Evolutionary conservation across 2,113 vertebrate genomes (phyloP).

Genomic region (Myocastor coypus): DNA sequence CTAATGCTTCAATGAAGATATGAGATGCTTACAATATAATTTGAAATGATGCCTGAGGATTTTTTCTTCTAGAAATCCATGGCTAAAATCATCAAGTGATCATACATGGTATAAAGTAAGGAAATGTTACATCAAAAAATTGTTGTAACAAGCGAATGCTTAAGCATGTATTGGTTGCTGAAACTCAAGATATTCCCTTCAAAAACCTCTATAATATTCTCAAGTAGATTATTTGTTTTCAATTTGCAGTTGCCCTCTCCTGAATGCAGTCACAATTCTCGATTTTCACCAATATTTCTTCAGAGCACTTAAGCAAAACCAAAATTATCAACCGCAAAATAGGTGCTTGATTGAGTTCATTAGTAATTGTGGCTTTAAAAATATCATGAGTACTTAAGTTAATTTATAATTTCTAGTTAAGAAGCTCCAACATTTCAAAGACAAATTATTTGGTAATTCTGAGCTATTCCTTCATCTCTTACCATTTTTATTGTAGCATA

Average conservation of each 20-base stretch:
- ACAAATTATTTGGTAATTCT: neutral
- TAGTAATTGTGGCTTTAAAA: neutral
- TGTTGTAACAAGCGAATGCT: neutral
- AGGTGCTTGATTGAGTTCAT: neutral
- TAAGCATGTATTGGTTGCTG: neutral
- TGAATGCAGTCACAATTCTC: neutral
- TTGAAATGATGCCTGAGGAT: neutral
- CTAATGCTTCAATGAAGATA: neutral
- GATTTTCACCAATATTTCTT: neutral
- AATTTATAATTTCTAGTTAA: conserved; percentile 29
- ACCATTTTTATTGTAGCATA: neutral
- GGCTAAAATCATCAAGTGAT: neutral
- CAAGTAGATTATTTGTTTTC: neutral
- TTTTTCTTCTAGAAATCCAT: neutral
- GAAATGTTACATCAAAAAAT: neutral
- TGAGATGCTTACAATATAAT: neutral
- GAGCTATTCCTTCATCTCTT: neutral
- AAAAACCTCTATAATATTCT: neutral
- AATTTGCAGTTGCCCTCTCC: neutral
- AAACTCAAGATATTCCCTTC: neutral
- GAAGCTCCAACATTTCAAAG: neutral
- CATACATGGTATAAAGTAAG: neutral
- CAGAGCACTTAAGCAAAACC: neutral
- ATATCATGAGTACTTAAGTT: neutral
- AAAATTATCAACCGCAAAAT: neutral